Evolutionary conservation across 2,113 vertebrate genomes (phyloP).

Genomic region (Calidris pygmaea): DNA sequence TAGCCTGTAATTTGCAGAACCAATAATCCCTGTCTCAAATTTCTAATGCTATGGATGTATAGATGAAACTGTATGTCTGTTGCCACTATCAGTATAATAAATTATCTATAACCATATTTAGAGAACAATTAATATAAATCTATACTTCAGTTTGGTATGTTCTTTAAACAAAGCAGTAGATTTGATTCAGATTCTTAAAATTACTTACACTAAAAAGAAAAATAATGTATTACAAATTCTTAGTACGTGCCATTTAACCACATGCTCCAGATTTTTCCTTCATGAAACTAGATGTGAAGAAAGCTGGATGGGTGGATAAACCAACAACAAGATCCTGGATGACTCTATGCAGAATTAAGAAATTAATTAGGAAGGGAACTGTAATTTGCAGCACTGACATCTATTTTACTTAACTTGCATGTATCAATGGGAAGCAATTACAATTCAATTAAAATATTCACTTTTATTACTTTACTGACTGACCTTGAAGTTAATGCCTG

Average conservation of each 20-base stretch:
- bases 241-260: slow-evolving; percentile 29
- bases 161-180: not conserved
- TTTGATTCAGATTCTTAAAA: slow-evolving; percentile 11
- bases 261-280: not conserved
- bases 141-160: not conserved
- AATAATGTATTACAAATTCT: slow-evolving; percentile 13
- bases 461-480: slow-evolving; percentile 81
- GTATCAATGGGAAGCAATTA: slow-evolving; percentile 81
- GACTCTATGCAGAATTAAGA: slow-evolving; percentile 72
- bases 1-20: not conserved
- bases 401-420: slow-evolving; percentile 78
- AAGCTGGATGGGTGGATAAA: slow-evolving; percentile 73
- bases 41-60: not conserved
- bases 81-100: not conserved
- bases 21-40: not conserved
- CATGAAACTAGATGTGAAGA: not conserved
- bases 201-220: not conserved
- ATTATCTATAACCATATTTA: not conserved
- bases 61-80: not conserved
- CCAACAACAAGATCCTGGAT: slow-evolving; percentile 68
- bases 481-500: slow-evolving; percentile 82
- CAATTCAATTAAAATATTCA: slow-evolving; percentile 83
- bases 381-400: slow-evolving; percentile 77
- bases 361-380: slow-evolving; percentile 76
- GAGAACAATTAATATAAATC: not conserved